Conservation (phyloP, 2,888 invertebrate species). For the Epiblema foenella region DNA sequence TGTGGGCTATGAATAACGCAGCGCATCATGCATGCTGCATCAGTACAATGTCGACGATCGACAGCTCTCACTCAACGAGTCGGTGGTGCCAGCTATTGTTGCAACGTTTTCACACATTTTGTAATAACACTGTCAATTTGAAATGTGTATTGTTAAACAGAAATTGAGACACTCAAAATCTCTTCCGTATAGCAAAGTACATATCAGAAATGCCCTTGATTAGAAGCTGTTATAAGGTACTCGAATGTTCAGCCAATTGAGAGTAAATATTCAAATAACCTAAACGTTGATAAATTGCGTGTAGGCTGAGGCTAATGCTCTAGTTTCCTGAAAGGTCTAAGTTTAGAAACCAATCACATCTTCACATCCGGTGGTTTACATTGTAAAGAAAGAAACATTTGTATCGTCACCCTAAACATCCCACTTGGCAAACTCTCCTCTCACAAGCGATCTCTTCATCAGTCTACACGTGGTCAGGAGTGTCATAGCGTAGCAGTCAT, state of each 20-base stretch:
- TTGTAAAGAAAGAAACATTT: neutral
- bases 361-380: neutral
- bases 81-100: constrained; percentile 66
- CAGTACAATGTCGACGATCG: constrained; percentile 54
- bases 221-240: no score
- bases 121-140: constrained; percentile 43
- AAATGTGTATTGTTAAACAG: neutral
- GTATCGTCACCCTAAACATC: constrained; percentile 14
- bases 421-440: constrained; percentile 14
- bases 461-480: constrained; percentile 31
- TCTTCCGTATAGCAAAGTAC: no score
- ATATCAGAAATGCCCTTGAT: no score
- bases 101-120: constrained; percentile 60
- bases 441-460: constrained; percentile 27
- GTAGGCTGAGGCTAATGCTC: constrained; percentile 13
- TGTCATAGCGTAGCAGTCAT: constrained; percentile 59
- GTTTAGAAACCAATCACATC: constrained; percentile 13
- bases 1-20: constrained; percentile 53
- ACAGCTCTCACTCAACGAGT: constrained; percentile 67
- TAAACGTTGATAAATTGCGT: neutral
- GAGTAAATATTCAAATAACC: neutral
- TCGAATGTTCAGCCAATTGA: neutral
- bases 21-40: constrained; percentile 55
- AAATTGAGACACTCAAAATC: no score
- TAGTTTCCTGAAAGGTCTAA: neutral